Percentiles rank a stretch among this genome's conserved stretches.
Evolutionary conservation across 1,140 invertebrate species (phyloP).

Genomic region (Cotesia glomerata): DNA sequence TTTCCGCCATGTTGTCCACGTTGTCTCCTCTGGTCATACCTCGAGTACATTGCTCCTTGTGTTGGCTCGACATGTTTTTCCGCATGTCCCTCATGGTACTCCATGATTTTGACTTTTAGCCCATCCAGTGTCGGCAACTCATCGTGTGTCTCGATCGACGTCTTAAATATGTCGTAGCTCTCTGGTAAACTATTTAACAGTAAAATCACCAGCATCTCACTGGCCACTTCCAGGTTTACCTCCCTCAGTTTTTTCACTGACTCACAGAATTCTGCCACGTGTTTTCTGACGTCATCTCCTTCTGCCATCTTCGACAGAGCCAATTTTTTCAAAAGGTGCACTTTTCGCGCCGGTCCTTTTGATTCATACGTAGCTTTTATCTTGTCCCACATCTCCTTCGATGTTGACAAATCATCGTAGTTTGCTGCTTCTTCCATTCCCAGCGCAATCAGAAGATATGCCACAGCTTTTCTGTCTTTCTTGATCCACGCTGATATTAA

Average conservation of each 20-base stretch:
- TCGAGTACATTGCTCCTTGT: conserved; percentile 5
- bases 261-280: no score
- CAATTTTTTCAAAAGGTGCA: no score
- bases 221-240: conserved; percentile 34
- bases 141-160: conserved; percentile 41
- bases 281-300: no score
- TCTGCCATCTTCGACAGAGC: no score
- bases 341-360: no score
- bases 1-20: conserved; percentile 13
- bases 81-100: conserved; percentile 30
- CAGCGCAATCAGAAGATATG: conserved; percentile 5
- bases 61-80: neutral
- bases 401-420: conserved; percentile 25
- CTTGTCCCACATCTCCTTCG: conserved; percentile 33
- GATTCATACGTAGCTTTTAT: no score
- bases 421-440: neutral
- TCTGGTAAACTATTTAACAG: no score
- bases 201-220: no score
- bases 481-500: conserved; percentile 7
- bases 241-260: no score
- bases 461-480: conserved; percentile 14
- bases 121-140: conserved; percentile 35
- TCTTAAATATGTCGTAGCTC: no score
- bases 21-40: neutral
- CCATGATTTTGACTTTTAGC: conserved; percentile 39